These are phyloP conservation scores for Nasonovia ribisnigri DNA, from an alignment of 2,888 invertebrate species.

Conservation along the genomic window DNA sequence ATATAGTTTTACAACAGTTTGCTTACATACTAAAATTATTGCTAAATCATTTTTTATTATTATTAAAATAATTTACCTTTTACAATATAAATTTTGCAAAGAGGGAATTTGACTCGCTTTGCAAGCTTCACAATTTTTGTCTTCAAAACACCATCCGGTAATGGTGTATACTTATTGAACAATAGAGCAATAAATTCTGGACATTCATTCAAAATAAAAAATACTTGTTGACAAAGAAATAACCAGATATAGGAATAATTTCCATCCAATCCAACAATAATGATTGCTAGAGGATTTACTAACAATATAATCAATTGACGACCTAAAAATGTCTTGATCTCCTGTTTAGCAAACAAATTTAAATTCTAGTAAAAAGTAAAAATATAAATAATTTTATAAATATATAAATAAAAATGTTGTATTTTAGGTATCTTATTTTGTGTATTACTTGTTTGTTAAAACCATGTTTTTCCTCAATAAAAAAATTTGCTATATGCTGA, in stretches of 20 bases:
- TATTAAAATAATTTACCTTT: constrained; percentile 75
- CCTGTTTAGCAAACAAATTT: constrained; percentile 92
- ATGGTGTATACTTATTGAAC: constrained; percentile 96
- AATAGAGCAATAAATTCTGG: constrained; percentile 97
- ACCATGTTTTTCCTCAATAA: constrained; percentile 94
- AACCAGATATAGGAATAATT: constrained; percentile 96
- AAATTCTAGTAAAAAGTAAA: constrained; percentile 76
- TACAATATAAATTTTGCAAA: constrained; percentile 94
- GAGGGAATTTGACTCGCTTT: constrained; percentile 86
- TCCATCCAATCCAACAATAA: constrained; percentile 89
- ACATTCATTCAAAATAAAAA: constrained; percentile 89
- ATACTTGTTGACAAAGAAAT: no score
- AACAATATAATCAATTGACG: constrained; percentile 83
- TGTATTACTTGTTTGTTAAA: constrained; percentile 89
- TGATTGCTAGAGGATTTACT: constrained; percentile 83
- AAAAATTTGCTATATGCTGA: constrained; percentile 90
- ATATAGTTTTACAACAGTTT: background rate
- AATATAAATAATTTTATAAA: constrained; percentile 11
- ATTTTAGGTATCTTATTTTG: background rate
- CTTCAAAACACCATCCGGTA: constrained; percentile 93
- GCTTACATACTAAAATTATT: background rate
- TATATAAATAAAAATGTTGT: background rate
- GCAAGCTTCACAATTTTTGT: constrained; percentile 90
- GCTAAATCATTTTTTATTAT: background rate
- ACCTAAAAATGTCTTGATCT: constrained; percentile 86